A percentile compares a stretch with the other conserved stretches of the same genome.
phyloP scores from a whole-genome alignment of 2,888 invertebrate species.

The Drosophila cognata region DNA sequence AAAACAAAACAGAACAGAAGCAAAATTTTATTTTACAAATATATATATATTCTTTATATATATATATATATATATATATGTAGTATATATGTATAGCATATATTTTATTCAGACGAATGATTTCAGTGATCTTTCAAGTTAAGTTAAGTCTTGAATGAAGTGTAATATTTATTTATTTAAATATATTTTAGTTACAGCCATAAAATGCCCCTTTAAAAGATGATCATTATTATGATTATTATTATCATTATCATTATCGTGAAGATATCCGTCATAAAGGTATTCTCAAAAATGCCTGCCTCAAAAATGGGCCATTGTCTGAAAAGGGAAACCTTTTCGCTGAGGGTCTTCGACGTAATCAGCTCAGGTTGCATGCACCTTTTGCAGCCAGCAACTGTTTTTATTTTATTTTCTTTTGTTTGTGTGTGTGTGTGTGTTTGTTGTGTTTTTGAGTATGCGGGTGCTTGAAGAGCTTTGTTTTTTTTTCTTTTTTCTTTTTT shows the following conservation, averaged over 20 bases:
- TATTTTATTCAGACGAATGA: background rate
- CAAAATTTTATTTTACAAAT: too few species aligned
- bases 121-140: too few species aligned
- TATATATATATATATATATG: background rate
- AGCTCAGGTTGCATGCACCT: constrained; percentile 24
- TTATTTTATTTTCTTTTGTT: background rate
- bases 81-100: background rate
- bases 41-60: background rate
- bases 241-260: background rate
- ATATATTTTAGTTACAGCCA: background rate
- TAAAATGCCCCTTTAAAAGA: background rate
- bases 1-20: too few species aligned
- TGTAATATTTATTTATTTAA: background rate
- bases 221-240: background rate
- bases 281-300: background rate
- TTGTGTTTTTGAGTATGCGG: background rate
- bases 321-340: background rate
- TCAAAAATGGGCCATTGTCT: too few species aligned
- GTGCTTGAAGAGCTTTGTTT: background rate
- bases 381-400: constrained; percentile 2
- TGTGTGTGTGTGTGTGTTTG: constrained; percentile 2
- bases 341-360: constrained; percentile 19
- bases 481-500: background rate
- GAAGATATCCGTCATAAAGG: background rate
- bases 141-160: background rate